These are phyloP conservation scores for Platerodrilus igneus DNA, from an alignment of 2,888 invertebrate species.

Conservation along the genomic window DNA sequence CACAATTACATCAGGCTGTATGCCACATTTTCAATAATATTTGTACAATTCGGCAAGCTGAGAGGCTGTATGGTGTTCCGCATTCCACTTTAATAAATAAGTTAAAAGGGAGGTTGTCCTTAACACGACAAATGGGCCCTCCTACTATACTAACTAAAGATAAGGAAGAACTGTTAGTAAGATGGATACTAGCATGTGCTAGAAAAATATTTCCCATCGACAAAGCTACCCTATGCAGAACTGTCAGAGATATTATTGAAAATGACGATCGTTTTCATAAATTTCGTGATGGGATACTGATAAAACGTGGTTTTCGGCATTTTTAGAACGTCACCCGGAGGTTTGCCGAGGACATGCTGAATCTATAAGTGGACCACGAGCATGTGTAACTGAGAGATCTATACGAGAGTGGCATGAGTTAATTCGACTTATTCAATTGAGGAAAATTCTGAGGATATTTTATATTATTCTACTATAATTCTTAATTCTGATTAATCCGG, in stretches of 20 bases:
- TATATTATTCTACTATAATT: too few relatives aligned
- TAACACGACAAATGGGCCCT: conserved; percentile 18
- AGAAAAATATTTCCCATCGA: conserved; percentile 24
- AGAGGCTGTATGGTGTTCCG: conserved; percentile 7
- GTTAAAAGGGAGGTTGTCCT: conserved; percentile 16
- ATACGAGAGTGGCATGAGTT: too few relatives aligned
- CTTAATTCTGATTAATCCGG: too few relatives aligned
- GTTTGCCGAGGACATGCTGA: too few relatives aligned
- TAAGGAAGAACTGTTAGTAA: conserved; percentile 18
- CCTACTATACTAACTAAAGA: conserved; percentile 18
- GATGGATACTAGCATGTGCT: conserved; percentile 12
- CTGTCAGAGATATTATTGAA: conserved; percentile 23
- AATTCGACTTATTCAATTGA: too few relatives aligned
- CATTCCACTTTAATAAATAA: conserved; percentile 21
- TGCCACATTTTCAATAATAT: conserved; percentile 8
- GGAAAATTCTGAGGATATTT: too few relatives aligned
- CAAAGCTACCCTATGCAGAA: conserved; percentile 19
- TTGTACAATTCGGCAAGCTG: conserved; percentile 6
- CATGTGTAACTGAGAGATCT: too few relatives aligned
- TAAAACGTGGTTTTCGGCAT: too few relatives aligned
- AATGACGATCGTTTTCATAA: conserved; percentile 16
- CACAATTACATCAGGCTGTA: conserved; percentile 8
- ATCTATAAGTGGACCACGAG: too few relatives aligned
- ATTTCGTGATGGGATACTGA: conserved; percentile 21
- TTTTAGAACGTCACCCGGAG: too few relatives aligned